Percentiles rank a stretch among this genome's conserved stretches.
These are phyloP conservation scores for Agraylea sexmaculata DNA, from an alignment of 1,140 invertebrate species.

Conservation along the genomic window DNA sequence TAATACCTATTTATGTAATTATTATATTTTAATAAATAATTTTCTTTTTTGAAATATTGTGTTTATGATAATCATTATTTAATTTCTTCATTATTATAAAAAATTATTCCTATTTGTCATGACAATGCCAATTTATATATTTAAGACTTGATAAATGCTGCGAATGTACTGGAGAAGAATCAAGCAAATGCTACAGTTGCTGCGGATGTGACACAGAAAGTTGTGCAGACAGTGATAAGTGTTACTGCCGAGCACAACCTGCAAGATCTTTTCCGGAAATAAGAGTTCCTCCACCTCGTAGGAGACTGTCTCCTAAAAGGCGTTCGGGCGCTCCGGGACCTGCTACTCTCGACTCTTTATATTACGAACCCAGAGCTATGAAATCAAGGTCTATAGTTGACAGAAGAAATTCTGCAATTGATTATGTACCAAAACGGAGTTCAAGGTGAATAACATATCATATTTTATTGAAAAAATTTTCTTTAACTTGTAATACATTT, in stretches of 20 bases:
- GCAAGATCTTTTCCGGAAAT: slow-evolving; percentile 21
- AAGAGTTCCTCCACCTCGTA: slow-evolving; percentile 9
- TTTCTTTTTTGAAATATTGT: too few relatives aligned
- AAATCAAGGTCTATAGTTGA: slow-evolving; percentile 19
- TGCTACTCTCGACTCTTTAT: slow-evolving; percentile 19
- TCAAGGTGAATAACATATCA: slow-evolving; percentile 13
- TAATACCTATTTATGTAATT: too few relatives aligned
- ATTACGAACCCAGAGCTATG: slow-evolving; percentile 17
- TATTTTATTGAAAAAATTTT: neutral
- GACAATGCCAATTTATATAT: neutral
- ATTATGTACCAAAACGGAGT: slow-evolving; percentile 16
- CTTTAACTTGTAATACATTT: neutral
- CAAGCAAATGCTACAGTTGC: slow-evolving; percentile 32
- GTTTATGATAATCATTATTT: too few relatives aligned
- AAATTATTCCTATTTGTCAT: neutral
- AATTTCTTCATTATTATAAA: too few relatives aligned
- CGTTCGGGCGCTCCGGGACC: slow-evolving; percentile 16
- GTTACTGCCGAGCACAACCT: slow-evolving; percentile 57
- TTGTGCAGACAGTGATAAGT: slow-evolving; percentile 78
- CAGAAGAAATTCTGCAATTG: slow-evolving; percentile 13
- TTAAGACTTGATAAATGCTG: slow-evolving; percentile 33
- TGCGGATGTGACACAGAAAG: slow-evolving; percentile 75
- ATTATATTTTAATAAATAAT: too few relatives aligned
- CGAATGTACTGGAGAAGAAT: slow-evolving; percentile 26
- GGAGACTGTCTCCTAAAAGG: slow-evolving; percentile 10